Evolutionary conservation across 1,140 invertebrate species (phyloP).

Genomic region (Vollenhovia emeryi): DNA sequence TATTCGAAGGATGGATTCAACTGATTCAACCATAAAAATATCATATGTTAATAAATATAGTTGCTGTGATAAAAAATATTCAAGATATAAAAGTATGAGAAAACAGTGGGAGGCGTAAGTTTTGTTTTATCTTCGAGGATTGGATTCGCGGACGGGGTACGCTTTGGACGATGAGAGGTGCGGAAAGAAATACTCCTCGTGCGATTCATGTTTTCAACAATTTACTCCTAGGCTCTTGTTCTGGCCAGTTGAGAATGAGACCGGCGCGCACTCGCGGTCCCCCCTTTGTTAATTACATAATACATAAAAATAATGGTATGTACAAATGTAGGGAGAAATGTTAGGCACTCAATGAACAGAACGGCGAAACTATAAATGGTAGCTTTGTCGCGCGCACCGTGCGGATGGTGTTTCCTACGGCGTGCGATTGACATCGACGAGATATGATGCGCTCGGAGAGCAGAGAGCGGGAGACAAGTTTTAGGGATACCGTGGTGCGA

Average conservation of each 20-base stretch:
- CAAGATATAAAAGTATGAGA: not conserved
- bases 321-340: conserved; percentile 77
- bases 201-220: conserved; percentile 74
- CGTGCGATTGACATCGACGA: conserved; percentile 53
- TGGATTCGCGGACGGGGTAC: not conserved
- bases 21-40: not conserved
- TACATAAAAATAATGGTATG: conserved; percentile 79
- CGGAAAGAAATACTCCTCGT: conserved; percentile 48
- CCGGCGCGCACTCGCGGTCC: conserved; percentile 63
- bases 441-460: conserved; percentile 66
- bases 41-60: not conserved
- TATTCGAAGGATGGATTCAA: not conserved
- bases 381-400: conserved; percentile 60
- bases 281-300: conserved; percentile 68
- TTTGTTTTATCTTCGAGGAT: not conserved
- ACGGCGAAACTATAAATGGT: conserved; percentile 72
- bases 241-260: conserved; percentile 73
- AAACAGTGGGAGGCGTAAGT: not conserved
- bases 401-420: conserved; percentile 44
- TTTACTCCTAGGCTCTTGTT: conserved; percentile 77
- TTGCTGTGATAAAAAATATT: not conserved
- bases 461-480: conserved; percentile 69
- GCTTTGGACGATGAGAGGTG: not conserved
- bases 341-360: conserved; percentile 78
- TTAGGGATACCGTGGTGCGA: conserved; percentile 39